Percentiles rank a stretch among this genome's conserved stretches.
phyloP scores from a whole-genome alignment of 2,113 vertebrate genomes.

The Tupaia tana region DNA sequence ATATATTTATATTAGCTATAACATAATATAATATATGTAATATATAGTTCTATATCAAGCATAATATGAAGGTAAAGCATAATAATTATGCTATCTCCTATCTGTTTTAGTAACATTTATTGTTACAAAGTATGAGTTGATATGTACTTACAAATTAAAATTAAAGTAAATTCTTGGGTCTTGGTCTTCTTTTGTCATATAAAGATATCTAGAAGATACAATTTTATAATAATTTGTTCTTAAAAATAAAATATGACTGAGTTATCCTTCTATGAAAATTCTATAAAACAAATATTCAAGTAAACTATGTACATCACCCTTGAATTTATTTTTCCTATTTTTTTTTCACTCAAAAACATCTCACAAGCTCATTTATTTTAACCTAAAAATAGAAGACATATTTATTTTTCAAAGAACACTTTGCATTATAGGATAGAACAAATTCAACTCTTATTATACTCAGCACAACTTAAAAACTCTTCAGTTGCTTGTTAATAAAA shows the following conservation, averaged over 20 bases:
- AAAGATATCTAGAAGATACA: neutral
- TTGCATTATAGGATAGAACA: neutral
- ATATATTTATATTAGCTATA: neutral
- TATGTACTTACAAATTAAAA: constrained; percentile 22
- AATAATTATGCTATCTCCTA: neutral
- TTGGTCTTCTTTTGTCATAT: neutral
- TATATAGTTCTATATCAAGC: neutral
- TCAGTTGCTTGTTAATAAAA: neutral
- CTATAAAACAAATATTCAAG: neutral
- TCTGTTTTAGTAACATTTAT: neutral
- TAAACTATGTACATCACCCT: neutral
- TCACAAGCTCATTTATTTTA: neutral
- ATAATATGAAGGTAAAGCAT: neutral
- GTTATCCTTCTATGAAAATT: neutral
- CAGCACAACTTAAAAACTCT: neutral
- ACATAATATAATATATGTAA: neutral
- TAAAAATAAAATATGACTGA: neutral
- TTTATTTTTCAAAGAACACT: neutral
- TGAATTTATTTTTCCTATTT: neutral
- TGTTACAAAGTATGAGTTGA: neutral
- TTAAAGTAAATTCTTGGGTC: neutral
- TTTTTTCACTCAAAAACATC: neutral
- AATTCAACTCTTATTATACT: neutral
- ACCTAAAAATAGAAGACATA: neutral
- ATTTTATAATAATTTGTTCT: neutral